Base-by-base conservation (phyloP, 2,797 vertebrate genomes). In the Nothura maculosa region DNA sequence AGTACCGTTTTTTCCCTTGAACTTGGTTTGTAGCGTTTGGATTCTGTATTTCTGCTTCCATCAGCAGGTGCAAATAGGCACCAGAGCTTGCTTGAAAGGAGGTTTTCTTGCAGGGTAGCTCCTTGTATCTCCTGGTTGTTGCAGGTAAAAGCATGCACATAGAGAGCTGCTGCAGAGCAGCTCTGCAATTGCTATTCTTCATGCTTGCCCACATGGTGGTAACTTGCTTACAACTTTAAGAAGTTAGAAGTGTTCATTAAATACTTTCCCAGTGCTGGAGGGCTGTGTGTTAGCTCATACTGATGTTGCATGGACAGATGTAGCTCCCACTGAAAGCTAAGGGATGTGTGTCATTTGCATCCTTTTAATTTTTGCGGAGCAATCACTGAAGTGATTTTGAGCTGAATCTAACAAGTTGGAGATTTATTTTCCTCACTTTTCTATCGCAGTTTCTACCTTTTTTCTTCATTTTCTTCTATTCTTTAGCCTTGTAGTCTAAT, bases 141-240 rank as follows among this genome's bases (percentile, higher is more conserved):
- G 61, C n/a, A 62, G n/a, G 54, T 81, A 8, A 25, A 45, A 40
- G 16, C 2, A 4, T 1, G 10, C 18, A 9, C 0, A 0, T 27
- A n/a, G 63, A 28, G 14, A 32, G 63, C 18, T 47, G 8, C 50
- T 3, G 1, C 0, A 0, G 52, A 48, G 38, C 36, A 70, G 63
- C 40, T 16, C 18, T 16, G 11, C 34, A 19, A 2, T 30, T 30
- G 62, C 1, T 2, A 3, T 20, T 34, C 58, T 74, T 90, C 36
- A 62, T 69, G 8, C 11, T 74, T 10, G 12, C 48, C 85, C 4
- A 0, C 20, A 38, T 24, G 34, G 16, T 9, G 43, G 16, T 54
- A 25, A 8, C 62, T 72, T 85, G 10, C 61, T 78, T 47, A 9
- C 0, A 19, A 45, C 21, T 57, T 72, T 82, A 45, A n/a, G 28